Evolutionary conservation across 1,140 invertebrate genomes (phyloP).

Genomic region (Neocloeon triangulifer): DNA sequence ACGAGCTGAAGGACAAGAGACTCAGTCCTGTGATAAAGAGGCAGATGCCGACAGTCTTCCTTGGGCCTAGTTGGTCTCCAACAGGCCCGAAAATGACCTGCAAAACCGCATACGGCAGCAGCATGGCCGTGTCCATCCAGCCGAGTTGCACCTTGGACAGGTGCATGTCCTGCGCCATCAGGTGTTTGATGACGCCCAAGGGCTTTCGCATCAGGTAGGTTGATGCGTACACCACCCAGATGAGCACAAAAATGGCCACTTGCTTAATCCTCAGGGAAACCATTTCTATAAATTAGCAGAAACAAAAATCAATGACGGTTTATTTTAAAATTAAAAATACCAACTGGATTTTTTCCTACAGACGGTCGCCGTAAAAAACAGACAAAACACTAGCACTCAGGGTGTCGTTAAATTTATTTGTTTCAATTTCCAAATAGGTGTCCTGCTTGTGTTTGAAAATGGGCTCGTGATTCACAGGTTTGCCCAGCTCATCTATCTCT

Average conservation of each 20-base stretch:
- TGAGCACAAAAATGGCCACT: slow-evolving; percentile 15
- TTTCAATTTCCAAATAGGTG: too few relatives aligned
- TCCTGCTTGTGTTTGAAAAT: too few relatives aligned
- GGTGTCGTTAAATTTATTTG: slow-evolving; percentile 1
- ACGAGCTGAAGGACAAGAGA: slow-evolving; percentile 23
- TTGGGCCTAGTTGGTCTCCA: slow-evolving; percentile 22
- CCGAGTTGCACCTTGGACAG: slow-evolving; percentile 18
- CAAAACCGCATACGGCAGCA: slow-evolving; percentile 25
- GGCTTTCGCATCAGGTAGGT: slow-evolving; percentile 24
- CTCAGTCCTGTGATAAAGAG: slow-evolving; percentile 19
- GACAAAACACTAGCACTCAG: not conserved
- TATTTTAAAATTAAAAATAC: too few relatives aligned
- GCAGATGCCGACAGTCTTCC: slow-evolving; percentile 19
- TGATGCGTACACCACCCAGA: slow-evolving; percentile 22
- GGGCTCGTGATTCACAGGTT: too few relatives aligned
- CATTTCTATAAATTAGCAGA: not conserved
- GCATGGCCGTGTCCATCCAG: slow-evolving; percentile 22
- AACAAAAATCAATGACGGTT: too few relatives aligned
- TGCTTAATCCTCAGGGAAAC: slow-evolving; percentile 12
- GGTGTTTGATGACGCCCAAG: slow-evolving; percentile 24
- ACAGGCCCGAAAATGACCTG: slow-evolving; percentile 21
- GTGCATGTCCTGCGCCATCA: slow-evolving; percentile 19
- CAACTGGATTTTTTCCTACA: too few relatives aligned
- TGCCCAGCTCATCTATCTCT: too few relatives aligned
- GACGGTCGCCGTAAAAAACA: not conserved